Conservation (phyloP, 30 jellyfish, hydroid and myxozoan genomes). For the Calvadosia cruxmelitensis region DNA sequence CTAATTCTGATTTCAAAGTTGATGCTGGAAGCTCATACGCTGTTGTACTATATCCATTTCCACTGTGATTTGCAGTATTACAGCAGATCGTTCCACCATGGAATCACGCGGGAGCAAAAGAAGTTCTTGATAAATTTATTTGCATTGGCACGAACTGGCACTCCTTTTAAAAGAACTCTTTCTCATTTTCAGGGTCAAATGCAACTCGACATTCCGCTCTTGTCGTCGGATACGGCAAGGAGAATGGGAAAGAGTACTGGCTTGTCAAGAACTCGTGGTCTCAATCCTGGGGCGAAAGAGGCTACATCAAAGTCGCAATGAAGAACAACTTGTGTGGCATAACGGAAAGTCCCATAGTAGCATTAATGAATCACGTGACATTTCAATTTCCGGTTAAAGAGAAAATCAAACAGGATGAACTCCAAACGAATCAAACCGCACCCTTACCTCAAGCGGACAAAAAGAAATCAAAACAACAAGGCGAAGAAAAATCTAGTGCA, state of each 20-base stretch:
- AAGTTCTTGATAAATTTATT: too few relatives aligned
- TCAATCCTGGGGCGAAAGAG: slow-evolving; percentile 91
- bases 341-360: slow-evolving; percentile 89
- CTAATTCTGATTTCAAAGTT: too few relatives aligned
- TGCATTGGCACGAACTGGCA: too few relatives aligned
- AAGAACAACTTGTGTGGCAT: slow-evolving; percentile 76
- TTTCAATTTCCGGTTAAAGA: slow-evolving; percentile 75
- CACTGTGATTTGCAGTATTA: too few relatives aligned
- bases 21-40: too few relatives aligned
- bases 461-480: neutral
- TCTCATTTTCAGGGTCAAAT: slow-evolving; percentile 68
- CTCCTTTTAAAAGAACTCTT: too few relatives aligned
- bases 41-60: too few relatives aligned
- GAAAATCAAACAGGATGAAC: slow-evolving; percentile 12
- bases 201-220: slow-evolving; percentile 88
- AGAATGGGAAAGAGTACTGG: slow-evolving; percentile 86
- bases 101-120: too few relatives aligned
- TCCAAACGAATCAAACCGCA: neutral
- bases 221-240: slow-evolving; percentile 85
- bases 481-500: too few relatives aligned
- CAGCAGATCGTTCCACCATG: too few relatives aligned
- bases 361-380: slow-evolving; percentile 53
- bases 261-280: slow-evolving; percentile 94
- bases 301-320: slow-evolving; percentile 85
- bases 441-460: neutral